phyloP scores from a whole-genome alignment of 2,797 vertebrate species.

The Tenualosa ilisha region DNA sequence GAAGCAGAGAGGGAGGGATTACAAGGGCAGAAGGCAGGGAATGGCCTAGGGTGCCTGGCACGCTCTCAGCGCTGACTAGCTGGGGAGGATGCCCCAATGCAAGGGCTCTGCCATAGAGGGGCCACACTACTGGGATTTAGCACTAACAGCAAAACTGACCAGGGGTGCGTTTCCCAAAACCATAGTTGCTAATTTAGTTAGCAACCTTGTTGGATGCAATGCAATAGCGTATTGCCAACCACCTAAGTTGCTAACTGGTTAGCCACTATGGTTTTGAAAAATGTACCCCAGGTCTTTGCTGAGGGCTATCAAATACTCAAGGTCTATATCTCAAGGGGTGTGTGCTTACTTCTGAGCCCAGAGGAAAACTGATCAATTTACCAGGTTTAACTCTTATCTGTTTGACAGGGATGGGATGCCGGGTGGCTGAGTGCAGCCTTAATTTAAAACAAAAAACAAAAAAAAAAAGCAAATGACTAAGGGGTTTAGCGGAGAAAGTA shows the following conservation, averaged over 20 bases:
- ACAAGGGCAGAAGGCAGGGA: conserved; percentile 53
- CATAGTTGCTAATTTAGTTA: too few relatives aligned
- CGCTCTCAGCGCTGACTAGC: conserved; percentile 19
- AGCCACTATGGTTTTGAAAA: too few relatives aligned
- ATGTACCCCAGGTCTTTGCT: too few relatives aligned
- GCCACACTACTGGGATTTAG: too few relatives aligned
- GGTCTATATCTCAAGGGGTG: background rate
- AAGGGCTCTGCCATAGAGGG: too few relatives aligned
- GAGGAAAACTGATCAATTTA: background rate
- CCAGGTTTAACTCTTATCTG: background rate
- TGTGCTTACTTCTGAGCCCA: background rate
- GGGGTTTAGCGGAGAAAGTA: background rate
- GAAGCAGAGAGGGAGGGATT: conserved; percentile 87
- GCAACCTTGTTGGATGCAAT: too few relatives aligned
- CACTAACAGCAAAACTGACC: too few relatives aligned
- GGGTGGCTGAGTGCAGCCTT: background rate
- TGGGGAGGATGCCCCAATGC: too few relatives aligned
- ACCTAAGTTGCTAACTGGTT: too few relatives aligned
- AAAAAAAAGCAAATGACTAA: background rate
- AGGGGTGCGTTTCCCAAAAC: background rate
- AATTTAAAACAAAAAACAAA: background rate
- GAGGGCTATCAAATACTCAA: background rate
- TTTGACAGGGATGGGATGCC: background rate
- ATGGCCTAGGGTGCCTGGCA: conserved; percentile 34
- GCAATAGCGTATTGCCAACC: too few relatives aligned